A percentile compares a stretch with the other conserved stretches of the same genome.
These are phyloP conservation scores for Anguilla obscura DNA, from an alignment of 2,797 vertebrate genomes.

Conservation along the genomic window DNA sequence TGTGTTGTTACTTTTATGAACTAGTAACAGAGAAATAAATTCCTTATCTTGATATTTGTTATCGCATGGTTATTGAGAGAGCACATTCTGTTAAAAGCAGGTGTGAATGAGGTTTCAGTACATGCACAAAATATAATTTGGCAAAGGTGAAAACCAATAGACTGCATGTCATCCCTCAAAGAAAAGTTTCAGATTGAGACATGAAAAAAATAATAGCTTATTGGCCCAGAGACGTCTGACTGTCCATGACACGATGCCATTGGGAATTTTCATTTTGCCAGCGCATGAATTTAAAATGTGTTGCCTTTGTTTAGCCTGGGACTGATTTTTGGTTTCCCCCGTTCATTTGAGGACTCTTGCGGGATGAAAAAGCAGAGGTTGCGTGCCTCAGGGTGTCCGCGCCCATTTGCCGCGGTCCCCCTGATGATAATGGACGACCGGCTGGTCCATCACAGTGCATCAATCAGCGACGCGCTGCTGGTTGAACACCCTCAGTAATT, in stretches of 20 bases:
- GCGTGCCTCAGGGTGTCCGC: neutral
- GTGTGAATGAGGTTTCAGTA: neutral
- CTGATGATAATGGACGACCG: neutral
- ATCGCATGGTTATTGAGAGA: neutral
- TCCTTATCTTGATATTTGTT: neutral
- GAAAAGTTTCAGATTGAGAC: conserved; percentile 4
- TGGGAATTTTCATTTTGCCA: neutral
- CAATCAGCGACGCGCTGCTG: neutral
- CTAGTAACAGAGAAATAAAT: neutral
- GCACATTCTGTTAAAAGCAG: neutral
- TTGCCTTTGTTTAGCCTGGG: neutral
- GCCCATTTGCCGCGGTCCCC: neutral
- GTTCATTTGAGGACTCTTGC: neutral
- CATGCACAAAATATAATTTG: neutral
- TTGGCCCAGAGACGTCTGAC: neutral
- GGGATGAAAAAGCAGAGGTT: no score
- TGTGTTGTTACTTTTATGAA: neutral
- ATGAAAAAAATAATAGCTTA: neutral
- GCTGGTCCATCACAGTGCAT: neutral
- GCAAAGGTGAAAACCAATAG: neutral
- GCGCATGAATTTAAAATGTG: neutral
- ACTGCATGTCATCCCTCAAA: neutral
- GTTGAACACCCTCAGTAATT: conserved; percentile 9
- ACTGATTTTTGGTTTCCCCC: neutral
- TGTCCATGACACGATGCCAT: neutral